These are phyloP conservation scores for Abramis brama DNA, from an alignment of 2,113 vertebrate genomes.

Conservation along the genomic window DNA sequence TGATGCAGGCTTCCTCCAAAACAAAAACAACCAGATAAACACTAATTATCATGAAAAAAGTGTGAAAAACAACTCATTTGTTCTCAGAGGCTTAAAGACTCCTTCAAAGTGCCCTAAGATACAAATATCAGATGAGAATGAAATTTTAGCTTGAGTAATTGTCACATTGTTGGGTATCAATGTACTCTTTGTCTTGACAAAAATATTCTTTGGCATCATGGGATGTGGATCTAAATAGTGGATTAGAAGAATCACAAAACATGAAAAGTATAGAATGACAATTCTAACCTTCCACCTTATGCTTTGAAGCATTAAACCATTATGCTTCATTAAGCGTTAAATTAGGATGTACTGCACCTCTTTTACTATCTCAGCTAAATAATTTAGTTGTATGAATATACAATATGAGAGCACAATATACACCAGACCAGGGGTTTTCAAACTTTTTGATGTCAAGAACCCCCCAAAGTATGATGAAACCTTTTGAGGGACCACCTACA, in stretches of 20 bases:
- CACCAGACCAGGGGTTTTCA: not conserved
- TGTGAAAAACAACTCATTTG: slow-evolving; percentile 33
- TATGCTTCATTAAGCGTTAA: not conserved
- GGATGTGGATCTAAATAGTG: not conserved
- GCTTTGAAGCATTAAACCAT: not conserved
- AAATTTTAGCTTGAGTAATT: not conserved
- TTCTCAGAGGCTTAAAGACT: not conserved
- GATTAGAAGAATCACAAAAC: not conserved
- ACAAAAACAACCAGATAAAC: slow-evolving; percentile 44
- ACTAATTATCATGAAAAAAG: slow-evolving; percentile 35
- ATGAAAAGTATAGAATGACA: not conserved
- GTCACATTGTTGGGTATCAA: not conserved
- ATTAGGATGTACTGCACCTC: not conserved
- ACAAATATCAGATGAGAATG: not conserved
- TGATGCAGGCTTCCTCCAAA: slow-evolving; percentile 32
- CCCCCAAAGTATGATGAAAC: not conserved
- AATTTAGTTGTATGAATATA: not conserved
- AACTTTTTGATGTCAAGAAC: not conserved
- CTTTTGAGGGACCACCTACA: not conserved
- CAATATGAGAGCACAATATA: not conserved
- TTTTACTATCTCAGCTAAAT: not conserved
- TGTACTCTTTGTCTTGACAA: not conserved
- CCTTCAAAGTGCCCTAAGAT: slow-evolving; percentile 9
- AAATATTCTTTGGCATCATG: not conserved
- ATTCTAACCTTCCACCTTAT: not conserved